Conservation (phyloP, 2,797 vertebrate genomes). For the Holocentrus rufus region DNA sequence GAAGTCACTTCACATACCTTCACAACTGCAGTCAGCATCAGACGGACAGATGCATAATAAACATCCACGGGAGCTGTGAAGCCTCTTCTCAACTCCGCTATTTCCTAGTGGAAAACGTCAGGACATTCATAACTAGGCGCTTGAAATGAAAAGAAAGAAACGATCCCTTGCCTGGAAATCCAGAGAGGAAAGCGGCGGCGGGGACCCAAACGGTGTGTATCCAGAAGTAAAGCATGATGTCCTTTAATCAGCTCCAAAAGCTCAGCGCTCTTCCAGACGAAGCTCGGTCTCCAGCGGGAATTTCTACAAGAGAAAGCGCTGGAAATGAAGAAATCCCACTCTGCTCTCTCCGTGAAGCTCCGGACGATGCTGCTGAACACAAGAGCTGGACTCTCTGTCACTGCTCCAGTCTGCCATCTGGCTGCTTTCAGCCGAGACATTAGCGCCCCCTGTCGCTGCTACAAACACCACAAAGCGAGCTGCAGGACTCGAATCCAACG, state of each 20-base stretch:
- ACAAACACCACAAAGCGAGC: neutral
- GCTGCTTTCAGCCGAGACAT: conserved; percentile 34
- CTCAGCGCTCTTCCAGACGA: conserved; percentile 10
- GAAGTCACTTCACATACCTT: conserved; percentile 56
- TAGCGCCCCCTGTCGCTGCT: conserved; percentile 63
- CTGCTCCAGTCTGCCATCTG: conserved; percentile 4
- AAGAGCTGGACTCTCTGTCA: conserved; percentile 37
- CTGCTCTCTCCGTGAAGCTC: conserved; percentile 5
- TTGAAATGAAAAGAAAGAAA: neutral
- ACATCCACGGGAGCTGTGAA: neutral
- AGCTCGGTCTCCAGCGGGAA: conserved; percentile 45
- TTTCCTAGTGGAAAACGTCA: conserved; percentile 35
- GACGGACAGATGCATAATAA: conserved; percentile 33
- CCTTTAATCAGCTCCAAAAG: conserved; percentile 21
- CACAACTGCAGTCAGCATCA: conserved; percentile 18
- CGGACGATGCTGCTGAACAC: conserved; percentile 27
- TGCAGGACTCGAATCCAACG: too few relatives aligned
- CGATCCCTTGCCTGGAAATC: conserved; percentile 27
- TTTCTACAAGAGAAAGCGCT: conserved; percentile 52
- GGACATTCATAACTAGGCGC: conserved; percentile 3
- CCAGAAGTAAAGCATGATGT: conserved; percentile 27
- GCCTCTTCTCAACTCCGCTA: conserved; percentile 31
- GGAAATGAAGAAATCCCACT: conserved; percentile 48
- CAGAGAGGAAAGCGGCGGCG: conserved; percentile 22
- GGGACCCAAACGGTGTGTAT: conserved; percentile 29